These are phyloP conservation scores for Alouatta palliata DNA, from an alignment of 2,113 vertebrate species.

Conservation along the genomic window DNA sequence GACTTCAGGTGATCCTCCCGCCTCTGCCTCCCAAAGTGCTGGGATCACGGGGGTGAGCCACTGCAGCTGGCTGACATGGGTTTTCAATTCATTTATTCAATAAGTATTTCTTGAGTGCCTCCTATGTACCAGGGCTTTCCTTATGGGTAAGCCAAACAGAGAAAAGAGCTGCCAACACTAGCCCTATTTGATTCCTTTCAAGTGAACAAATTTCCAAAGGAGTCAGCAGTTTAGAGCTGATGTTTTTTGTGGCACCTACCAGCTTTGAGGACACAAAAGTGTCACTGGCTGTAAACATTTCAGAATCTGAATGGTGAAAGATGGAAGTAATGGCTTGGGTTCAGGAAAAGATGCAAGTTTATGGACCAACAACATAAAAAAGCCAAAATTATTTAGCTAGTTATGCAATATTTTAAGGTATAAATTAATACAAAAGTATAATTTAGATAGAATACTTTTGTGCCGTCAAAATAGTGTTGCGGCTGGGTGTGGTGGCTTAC, in stretches of 20 bases:
- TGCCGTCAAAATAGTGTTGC: not conserved
- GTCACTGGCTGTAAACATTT: too few relatives aligned
- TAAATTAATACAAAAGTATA: not conserved
- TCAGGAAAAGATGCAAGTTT: not conserved
- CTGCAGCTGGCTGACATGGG: not conserved
- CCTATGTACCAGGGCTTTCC: not conserved
- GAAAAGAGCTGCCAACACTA: not conserved
- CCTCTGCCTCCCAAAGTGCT: too few relatives aligned
- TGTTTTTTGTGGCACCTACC: conserved; percentile 30
- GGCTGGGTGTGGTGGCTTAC: too few relatives aligned
- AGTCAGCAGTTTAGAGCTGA: not conserved
- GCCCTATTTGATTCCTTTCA: not conserved
- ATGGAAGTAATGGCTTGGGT: conserved; percentile 1
- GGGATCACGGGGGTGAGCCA: too few relatives aligned
- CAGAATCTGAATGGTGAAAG: conserved; percentile 18
- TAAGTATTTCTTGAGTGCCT: not conserved
- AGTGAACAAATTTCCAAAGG: not conserved
- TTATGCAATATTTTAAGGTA: not conserved
- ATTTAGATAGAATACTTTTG: not conserved
- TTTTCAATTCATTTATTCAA: conserved; percentile 38
- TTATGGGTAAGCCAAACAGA: not conserved
- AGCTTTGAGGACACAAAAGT: not conserved
- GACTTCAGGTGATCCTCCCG: too few relatives aligned
- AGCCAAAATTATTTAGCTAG: not conserved
- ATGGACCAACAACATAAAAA: not conserved